These are phyloP conservation scores for Corythornis leucogaster DNA, from an alignment of 2,797 vertebrate genomes.

Conservation along the genomic window DNA sequence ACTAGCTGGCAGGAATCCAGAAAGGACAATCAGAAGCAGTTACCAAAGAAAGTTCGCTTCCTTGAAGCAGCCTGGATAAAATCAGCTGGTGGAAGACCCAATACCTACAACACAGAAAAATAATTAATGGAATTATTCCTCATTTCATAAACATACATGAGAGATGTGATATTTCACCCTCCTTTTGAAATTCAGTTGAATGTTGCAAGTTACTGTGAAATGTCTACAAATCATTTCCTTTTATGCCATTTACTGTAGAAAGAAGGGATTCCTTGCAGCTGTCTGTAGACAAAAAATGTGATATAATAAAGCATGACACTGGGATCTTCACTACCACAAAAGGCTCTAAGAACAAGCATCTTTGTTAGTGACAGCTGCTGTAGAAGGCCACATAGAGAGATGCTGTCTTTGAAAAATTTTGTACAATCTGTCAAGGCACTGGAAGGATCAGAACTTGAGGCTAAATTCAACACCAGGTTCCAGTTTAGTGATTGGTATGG, in stretches of 20 bases:
- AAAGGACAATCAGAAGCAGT: constrained; percentile 44
- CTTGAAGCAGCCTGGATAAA: constrained; percentile 90
- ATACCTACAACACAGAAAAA: constrained; percentile 80
- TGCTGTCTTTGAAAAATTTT: background rate
- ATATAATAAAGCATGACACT: background rate
- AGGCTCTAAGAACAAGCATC: background rate
- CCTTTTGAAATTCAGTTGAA: background rate
- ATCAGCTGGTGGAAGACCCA: constrained; percentile 90
- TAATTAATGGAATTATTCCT: background rate
- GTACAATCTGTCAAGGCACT: background rate
- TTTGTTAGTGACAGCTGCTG: background rate
- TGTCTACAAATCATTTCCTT: background rate
- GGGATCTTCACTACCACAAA: background rate
- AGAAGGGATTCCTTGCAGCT: background rate
- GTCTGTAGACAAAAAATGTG: background rate
- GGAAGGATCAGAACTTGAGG: background rate
- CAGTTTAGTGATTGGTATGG: background rate
- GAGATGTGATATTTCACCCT: background rate
- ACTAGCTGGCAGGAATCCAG: background rate
- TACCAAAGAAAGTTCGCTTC: constrained; percentile 90
- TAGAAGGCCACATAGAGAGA: background rate
- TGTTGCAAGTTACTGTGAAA: background rate
- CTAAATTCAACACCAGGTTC: background rate
- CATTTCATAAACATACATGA: background rate
- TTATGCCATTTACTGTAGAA: background rate